Evolutionary conservation across 2,797 vertebrate species (phyloP).

Genomic region (Rousettus madagascariensis): DNA sequence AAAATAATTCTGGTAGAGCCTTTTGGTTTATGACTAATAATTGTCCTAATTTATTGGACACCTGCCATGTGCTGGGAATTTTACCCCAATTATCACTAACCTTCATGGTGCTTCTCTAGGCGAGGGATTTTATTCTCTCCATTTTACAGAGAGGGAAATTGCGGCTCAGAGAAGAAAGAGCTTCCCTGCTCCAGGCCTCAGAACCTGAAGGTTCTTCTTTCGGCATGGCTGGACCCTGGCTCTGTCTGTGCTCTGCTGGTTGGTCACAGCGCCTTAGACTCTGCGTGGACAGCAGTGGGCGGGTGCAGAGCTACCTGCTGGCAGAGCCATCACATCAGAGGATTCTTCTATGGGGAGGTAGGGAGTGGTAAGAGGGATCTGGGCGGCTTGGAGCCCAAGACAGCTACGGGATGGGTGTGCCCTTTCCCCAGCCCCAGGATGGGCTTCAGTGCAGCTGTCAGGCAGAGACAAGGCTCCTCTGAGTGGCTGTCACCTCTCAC

Average conservation of each 20-base stretch:
- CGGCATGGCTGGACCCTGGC: background rate
- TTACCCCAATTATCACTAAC: background rate
- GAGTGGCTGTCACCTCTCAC: background rate
- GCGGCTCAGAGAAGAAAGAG: background rate
- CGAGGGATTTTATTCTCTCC: background rate
- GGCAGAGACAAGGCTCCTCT: background rate
- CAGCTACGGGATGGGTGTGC: background rate
- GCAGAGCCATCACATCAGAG: background rate
- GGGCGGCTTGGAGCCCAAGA: background rate
- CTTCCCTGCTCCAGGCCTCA: background rate
- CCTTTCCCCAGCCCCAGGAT: too few relatives aligned
- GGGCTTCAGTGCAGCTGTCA: background rate
- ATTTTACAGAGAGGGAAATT: background rate
- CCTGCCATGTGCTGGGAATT: background rate
- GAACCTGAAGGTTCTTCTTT: background rate
- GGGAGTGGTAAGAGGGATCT: background rate
- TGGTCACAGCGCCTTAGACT: background rate
- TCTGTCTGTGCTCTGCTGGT: background rate
- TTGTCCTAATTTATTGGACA: background rate
- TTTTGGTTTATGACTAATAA: background rate
- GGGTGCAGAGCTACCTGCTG: background rate
- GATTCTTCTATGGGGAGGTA: background rate
- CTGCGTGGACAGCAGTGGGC: background rate
- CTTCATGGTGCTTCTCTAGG: background rate
- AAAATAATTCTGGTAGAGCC: background rate